Evolutionary conservation across 2,113 vertebrate genomes (phyloP).

Genomic region (Origma solitaria): DNA sequence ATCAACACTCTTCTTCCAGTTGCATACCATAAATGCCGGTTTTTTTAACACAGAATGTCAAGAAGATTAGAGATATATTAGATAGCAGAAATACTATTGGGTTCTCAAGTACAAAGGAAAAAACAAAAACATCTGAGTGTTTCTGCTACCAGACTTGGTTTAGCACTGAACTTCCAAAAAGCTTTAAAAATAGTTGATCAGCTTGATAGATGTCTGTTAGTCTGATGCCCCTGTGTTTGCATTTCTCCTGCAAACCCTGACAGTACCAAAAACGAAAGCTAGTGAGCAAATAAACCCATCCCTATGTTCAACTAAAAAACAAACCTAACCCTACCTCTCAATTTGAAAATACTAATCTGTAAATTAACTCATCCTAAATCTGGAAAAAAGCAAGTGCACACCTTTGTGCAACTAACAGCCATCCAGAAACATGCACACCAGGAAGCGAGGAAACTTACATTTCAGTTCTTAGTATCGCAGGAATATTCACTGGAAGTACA

Average conservation of each 20-base stretch:
- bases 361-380: neutral
- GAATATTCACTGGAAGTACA: constrained; percentile 34
- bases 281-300: neutral
- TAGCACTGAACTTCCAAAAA: neutral
- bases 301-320: neutral
- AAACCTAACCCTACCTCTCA: neutral
- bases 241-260: constrained; percentile 28
- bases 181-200: constrained; percentile 26
- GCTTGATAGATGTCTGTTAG: neutral
- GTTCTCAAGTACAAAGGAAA: neutral
- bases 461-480: neutral
- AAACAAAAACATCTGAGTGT: neutral
- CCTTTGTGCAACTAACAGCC: neutral
- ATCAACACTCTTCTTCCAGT: constrained; percentile 4
- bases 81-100: neutral
- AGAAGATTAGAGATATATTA: neutral
- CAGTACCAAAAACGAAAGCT: neutral
- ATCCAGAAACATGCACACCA: neutral
- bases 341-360: neutral
- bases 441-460: neutral
- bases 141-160: neutral
- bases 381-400: neutral
- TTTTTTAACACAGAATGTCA: neutral
- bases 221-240: neutral
- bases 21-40: neutral